phyloP scores from a whole-genome alignment of 2,797 vertebrate genomes.

The Molossus molossus region DNA sequence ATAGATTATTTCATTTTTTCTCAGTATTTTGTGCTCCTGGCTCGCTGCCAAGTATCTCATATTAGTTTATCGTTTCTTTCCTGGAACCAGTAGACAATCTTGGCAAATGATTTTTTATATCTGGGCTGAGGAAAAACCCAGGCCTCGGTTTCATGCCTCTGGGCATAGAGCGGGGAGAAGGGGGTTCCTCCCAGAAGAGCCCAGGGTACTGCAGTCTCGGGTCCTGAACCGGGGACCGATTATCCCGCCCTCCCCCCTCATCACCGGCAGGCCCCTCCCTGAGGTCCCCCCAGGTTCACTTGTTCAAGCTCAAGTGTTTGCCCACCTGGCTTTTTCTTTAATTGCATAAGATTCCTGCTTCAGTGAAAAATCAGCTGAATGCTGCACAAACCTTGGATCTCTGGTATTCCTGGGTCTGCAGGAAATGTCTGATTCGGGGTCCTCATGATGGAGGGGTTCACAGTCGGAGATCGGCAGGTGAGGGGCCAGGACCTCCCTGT shows the following conservation, averaged over 20 bases:
- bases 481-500: no score
- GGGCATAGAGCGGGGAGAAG: accelerated
- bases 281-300: no score
- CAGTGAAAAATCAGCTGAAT: not conserved
- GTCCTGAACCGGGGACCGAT: no score
- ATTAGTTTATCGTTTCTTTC: not conserved
- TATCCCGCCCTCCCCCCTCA: accelerated
- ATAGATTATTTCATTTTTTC: not conserved
- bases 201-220: no score
- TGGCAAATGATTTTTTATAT: accelerated
- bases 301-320: accelerated
- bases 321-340: not conserved
- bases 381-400: not conserved
- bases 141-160: not conserved
- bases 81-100: not conserved
- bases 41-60: no score
- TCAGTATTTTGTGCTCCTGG: not conserved
- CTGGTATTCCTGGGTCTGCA: not conserved
- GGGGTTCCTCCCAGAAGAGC: accelerated
- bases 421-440: not conserved
- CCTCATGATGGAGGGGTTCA: no score
- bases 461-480: no score
- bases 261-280: not conserved
- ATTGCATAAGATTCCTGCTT: accelerated
- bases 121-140: accelerated